Evolutionary conservation across 2,888 invertebrate species (phyloP).

Genomic region (Diabrotica balteata): DNA sequence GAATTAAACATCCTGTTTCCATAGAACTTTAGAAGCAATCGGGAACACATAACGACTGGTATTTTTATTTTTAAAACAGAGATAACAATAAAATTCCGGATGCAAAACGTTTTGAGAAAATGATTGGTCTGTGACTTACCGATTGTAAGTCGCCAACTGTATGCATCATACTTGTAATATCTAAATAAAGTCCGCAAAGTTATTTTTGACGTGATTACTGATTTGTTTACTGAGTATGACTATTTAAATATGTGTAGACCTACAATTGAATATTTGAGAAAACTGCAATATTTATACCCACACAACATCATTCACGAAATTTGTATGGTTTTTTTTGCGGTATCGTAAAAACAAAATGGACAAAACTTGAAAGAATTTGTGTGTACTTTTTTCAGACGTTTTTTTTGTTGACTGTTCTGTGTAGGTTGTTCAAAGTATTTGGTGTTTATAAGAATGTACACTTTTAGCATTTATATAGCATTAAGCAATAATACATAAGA

Average conservation of each 20-base stretch:
- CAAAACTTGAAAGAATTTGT: slow-evolving; percentile 17
- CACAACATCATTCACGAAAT: slow-evolving; percentile 9
- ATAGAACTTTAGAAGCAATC: no score
- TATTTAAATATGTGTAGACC: slow-evolving; percentile 5
- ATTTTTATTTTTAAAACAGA: no score
- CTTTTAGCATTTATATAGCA: background rate
- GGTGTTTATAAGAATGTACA: background rate
- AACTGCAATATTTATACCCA: slow-evolving; percentile 1
- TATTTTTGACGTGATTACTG: slow-evolving; percentile 18
- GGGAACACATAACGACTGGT: no score
- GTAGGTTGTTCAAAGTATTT: slow-evolving; percentile 14
- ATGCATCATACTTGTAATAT: slow-evolving; percentile 8
- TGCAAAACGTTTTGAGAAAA: slow-evolving; percentile 2
- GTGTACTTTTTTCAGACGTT: slow-evolving; percentile 12
- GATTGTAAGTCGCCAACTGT: slow-evolving; percentile 24
- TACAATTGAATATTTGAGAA: slow-evolving; percentile 4
- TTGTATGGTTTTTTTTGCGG: background rate
- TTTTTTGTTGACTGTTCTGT: slow-evolving; percentile 12
- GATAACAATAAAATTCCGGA: no score
- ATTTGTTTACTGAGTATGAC: slow-evolving; percentile 14
- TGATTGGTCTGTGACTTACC: slow-evolving; percentile 17
- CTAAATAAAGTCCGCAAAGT: slow-evolving; percentile 20
- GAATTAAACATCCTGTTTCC: no score
- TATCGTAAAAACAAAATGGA: slow-evolving; percentile 10
- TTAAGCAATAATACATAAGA: no score